These are phyloP conservation scores for Craseonycteris thonglongyai DNA, from an alignment of 2,113 vertebrate species.

Conservation along the genomic window DNA sequence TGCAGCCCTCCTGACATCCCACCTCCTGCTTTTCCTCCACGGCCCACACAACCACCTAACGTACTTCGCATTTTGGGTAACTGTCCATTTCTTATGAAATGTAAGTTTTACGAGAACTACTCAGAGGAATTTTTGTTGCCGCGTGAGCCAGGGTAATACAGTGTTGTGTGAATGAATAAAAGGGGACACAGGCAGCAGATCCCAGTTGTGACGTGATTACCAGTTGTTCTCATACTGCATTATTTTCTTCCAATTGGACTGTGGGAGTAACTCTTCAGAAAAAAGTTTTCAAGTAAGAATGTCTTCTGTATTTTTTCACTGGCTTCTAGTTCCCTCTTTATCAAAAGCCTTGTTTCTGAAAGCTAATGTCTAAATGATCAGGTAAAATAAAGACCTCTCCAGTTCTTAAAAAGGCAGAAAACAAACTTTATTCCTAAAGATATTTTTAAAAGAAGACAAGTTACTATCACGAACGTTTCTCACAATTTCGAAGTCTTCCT, in stretches of 20 bases:
- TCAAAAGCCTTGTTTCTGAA: neutral
- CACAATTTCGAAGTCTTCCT: neutral
- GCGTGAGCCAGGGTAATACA: neutral
- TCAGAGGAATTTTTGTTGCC: too few species aligned
- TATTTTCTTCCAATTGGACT: neutral
- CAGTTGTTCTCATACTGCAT: neutral
- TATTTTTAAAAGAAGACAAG: neutral
- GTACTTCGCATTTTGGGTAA: neutral
- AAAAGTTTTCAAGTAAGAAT: neutral
- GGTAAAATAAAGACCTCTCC: neutral
- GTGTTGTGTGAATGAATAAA: neutral
- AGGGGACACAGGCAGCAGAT: neutral
- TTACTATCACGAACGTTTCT: neutral
- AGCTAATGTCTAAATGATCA: neutral
- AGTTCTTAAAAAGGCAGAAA: conserved; percentile 42
- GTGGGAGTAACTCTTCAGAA: neutral
- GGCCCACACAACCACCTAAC: neutral
- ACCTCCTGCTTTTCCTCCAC: neutral
- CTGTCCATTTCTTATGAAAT: neutral
- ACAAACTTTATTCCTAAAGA: conserved; percentile 56
- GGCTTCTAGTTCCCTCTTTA: neutral
- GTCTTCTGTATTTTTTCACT: neutral
- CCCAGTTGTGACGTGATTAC: rapidly evolving
- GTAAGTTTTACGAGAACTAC: neutral
- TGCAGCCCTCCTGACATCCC: rapidly evolving